Percentiles rank a stretch among this genome's conserved stretches.
Evolutionary conservation across 2,888 invertebrate genomes (phyloP).

Genomic region (Didymodactylos carnosus): DNA sequence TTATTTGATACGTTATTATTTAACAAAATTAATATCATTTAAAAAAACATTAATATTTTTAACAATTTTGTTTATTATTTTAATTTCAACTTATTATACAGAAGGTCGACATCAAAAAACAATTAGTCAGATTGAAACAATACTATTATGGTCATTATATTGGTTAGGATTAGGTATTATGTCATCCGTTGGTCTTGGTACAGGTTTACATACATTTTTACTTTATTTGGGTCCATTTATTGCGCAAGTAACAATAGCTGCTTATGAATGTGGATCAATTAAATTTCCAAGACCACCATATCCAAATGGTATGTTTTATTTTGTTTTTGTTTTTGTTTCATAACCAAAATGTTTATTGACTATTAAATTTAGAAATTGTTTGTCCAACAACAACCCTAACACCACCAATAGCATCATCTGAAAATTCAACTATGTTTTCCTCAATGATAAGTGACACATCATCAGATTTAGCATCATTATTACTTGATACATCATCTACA

Average conservation of each 20-base stretch:
- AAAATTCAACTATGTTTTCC: no score
- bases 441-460: no score
- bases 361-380: no score
- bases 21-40: constrained; percentile 1
- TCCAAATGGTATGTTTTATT: constrained; percentile 47
- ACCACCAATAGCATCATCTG: no score
- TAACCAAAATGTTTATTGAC: no score
- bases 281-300: constrained; percentile 94
- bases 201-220: constrained; percentile 92
- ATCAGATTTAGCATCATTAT: no score
- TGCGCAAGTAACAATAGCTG: constrained; percentile 87
- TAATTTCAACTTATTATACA: neutral
- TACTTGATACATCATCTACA: neutral
- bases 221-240: constrained; percentile 97
- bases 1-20: constrained; percentile 1
- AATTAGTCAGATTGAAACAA: neutral
- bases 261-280: constrained; percentile 79
- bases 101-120: constrained; percentile 1
- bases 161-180: constrained; percentile 83
- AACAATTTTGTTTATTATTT: neutral
- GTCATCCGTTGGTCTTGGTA: constrained; percentile 89
- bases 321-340: no score
- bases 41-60: neutral
- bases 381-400: no score
- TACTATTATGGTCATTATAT: constrained; percentile 53